Percentiles rank a stretch among this genome's conserved stretches.
Conservation (phyloP, 2,888 invertebrate genomes). For the Apodemia hepburni region DNA sequence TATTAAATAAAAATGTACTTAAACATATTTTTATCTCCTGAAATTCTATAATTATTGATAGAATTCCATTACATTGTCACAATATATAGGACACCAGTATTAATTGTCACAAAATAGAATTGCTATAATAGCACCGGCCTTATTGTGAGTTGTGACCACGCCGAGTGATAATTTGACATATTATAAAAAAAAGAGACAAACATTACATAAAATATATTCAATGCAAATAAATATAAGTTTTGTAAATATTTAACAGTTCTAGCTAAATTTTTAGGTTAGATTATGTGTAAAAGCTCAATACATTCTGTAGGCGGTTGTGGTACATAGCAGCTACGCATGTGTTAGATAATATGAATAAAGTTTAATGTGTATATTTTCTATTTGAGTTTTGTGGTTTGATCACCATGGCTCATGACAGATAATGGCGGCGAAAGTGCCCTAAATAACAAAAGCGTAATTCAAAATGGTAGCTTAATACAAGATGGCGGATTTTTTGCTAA, state of each 20-base stretch:
- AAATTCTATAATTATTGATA: too few species aligned
- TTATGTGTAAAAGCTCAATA: constrained; percentile 39
- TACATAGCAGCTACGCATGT: constrained; percentile 36
- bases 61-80: too few species aligned
- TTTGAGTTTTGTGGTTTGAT: neutral
- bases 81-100: neutral
- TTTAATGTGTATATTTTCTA: neutral
- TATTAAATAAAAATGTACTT: too few species aligned
- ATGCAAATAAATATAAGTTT: constrained; percentile 4
- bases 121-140: neutral
- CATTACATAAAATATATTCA: neutral
- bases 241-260: constrained; percentile 7
- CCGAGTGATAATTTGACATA: neutral
- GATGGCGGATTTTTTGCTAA: too few species aligned
- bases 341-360: constrained; percentile 1
- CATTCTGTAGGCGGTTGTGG: constrained; percentile 33
- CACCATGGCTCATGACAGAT: neutral
- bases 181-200: neutral
- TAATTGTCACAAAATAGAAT: neutral
- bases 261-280: constrained; percentile 1
- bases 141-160: neutral
- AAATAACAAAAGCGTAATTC: too few species aligned
- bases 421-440: too few species aligned
- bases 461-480: too few species aligned
- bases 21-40: too few species aligned